Percentiles rank a stretch among this genome's conserved stretches.
Conservation (phyloP, 2,888 invertebrate genomes). For the Campoplex capitator region DNA sequence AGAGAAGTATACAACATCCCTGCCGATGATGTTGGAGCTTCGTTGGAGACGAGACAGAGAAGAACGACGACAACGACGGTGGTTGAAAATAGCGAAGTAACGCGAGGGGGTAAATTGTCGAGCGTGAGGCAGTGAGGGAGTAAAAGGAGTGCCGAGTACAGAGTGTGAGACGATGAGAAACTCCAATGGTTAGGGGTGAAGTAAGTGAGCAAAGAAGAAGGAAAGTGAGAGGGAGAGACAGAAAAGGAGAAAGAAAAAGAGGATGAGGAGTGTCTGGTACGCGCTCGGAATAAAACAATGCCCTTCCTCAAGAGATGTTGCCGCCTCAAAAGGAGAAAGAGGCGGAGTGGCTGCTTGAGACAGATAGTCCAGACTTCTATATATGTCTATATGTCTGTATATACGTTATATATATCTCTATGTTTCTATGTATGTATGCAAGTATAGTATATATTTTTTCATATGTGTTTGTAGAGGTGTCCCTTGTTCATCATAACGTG, state of each 20-base stretch:
- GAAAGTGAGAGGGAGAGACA: conserved; percentile 57
- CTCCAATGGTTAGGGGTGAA: conserved; percentile 57
- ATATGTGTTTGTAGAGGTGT: conserved; percentile 53
- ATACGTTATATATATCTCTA: conserved; percentile 47
- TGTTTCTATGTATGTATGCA: conserved; percentile 52
- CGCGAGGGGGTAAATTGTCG: conserved; percentile 80
- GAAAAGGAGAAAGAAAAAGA: conserved; percentile 69
- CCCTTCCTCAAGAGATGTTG: conserved; percentile 82
- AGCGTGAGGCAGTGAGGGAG: conserved; percentile 79
- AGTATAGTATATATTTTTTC: conserved; percentile 29
- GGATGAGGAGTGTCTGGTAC: conserved; percentile 83
- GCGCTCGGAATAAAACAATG: conserved; percentile 84
- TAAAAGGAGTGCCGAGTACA: conserved; percentile 57
- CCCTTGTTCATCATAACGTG: conserved; percentile 58
- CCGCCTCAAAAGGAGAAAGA: conserved; percentile 73
- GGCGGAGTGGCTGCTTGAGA: conserved; percentile 83
- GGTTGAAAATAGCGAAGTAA: conserved; percentile 56
- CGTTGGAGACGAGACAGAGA: conserved; percentile 52
- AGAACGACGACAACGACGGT: conserved; percentile 24
- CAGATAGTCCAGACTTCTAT: conserved; percentile 78
- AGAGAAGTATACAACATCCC: conserved; percentile 48
- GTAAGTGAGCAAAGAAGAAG: conserved; percentile 68
- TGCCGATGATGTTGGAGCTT: conserved; percentile 63
- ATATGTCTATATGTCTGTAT: conserved; percentile 54
- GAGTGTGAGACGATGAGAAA: conserved; percentile 62